phyloP scores from a whole-genome alignment of 2,888 invertebrate genomes.

The Melikaiella ostensackeni region DNA sequence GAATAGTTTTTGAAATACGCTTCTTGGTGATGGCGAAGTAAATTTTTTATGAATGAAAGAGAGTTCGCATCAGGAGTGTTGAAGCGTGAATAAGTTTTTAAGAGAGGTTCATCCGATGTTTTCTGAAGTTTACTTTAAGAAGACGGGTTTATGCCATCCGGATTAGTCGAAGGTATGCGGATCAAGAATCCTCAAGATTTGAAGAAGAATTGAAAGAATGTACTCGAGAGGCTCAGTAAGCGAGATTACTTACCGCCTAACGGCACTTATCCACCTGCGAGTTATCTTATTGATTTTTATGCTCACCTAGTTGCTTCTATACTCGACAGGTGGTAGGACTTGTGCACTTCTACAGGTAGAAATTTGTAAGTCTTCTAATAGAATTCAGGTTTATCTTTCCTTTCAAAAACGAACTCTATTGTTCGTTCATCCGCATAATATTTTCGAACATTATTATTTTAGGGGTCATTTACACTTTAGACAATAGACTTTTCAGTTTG shows the following conservation, averaged over 20 bases:
- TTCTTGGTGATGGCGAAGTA: background rate
- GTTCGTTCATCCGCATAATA: background rate
- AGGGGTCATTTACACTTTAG: background rate
- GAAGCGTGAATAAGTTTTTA: constrained; percentile 61
- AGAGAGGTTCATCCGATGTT: constrained; percentile 64
- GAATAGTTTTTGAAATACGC: background rate
- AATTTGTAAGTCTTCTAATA: constrained; percentile 18
- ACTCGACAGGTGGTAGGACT: constrained; percentile 68
- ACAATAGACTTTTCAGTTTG: background rate
- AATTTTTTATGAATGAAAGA: constrained; percentile 40
- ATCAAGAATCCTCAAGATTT: constrained; percentile 10
- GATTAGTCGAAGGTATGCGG: constrained; percentile 25
- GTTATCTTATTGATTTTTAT: constrained; percentile 68
- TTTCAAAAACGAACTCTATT: background rate
- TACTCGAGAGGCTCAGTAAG: constrained; percentile 44
- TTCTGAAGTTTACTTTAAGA: constrained; percentile 57
- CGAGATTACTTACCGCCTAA: constrained; percentile 57
- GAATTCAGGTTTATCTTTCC: constrained; percentile 12
- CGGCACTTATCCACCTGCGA: constrained; percentile 67
- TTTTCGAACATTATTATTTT: constrained; percentile 10
- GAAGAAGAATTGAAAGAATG: constrained; percentile 18
- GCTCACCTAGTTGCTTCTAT: constrained; percentile 58
- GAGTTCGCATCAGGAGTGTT: constrained; percentile 58
- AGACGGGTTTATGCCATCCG: constrained; percentile 48
- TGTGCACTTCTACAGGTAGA: constrained; percentile 45